Conservation (phyloP, 2,113 vertebrate genomes). For the Oceanodroma tethys region DNA sequence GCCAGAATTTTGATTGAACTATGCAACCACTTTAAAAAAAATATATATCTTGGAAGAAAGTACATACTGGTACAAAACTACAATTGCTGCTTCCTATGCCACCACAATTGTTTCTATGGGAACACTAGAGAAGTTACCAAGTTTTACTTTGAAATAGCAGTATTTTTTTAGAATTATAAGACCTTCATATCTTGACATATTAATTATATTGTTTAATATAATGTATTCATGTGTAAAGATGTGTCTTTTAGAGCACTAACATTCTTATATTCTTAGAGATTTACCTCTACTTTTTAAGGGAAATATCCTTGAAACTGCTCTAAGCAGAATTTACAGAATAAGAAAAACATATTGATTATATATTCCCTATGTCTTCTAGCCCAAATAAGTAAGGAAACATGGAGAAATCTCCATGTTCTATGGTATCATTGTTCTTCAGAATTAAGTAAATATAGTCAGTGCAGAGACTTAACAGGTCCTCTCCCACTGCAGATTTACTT, state of each 20-base stretch:
- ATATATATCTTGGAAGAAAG: not conserved
- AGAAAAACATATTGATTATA: not conserved
- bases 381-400: not conserved
- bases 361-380: not conserved
- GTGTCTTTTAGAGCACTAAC: not conserved
- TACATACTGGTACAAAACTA: not conserved
- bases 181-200: not conserved
- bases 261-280: not conserved
- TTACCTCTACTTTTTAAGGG: not conserved
- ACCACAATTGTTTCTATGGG: not conserved
- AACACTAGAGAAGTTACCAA: not conserved
- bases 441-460: not conserved
- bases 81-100: not conserved
- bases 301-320: not conserved
- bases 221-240: not conserved
- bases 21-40: not conserved
- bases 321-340: not conserved
- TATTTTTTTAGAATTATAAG: not conserved
- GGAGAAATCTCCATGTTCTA: not conserved
- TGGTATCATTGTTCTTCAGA: not conserved
- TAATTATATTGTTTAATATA: not conserved
- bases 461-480: not conserved
- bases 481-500: not conserved
- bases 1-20: not conserved
- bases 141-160: slow-evolving; percentile 11